Evolutionary conservation across 2,888 invertebrate genomes (phyloP).

Genomic region (Patella depressa): DNA sequence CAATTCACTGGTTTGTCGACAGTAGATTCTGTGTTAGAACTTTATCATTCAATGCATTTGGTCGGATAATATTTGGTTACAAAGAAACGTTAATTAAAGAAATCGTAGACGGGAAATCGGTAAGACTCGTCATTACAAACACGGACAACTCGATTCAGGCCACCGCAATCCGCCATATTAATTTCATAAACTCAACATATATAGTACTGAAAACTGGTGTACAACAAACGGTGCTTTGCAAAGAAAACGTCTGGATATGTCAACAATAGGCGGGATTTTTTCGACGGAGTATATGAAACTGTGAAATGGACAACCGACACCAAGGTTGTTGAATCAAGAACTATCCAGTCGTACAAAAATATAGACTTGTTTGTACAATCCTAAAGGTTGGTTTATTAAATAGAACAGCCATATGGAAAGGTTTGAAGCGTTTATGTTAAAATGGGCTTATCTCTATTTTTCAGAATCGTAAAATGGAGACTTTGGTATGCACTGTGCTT

Average conservation of each 20-base stretch:
- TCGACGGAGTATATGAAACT: neutral
- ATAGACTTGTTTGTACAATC: neutral
- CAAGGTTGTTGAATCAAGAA: neutral
- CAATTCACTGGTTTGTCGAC: neutral
- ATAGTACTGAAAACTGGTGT: neutral
- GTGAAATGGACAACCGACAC: neutral
- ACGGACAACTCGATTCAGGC: neutral
- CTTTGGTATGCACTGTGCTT: too few species aligned
- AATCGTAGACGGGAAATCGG: neutral
- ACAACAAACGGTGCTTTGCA: neutral
- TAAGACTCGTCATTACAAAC: neutral
- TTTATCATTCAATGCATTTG: neutral
- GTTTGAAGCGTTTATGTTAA: too few species aligned
- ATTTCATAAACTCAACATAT: neutral
- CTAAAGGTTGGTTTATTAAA: too few species aligned
- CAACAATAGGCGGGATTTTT: neutral
- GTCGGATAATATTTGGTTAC: neutral
- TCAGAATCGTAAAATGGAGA: too few species aligned
- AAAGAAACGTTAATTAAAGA: neutral
- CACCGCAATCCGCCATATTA: neutral
- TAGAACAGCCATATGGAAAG: too few species aligned
- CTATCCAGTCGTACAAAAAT: neutral
- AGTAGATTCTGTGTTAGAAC: neutral
- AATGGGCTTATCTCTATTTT: too few species aligned
- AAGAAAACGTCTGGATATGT: neutral